phyloP scores from a whole-genome alignment of 1,140 invertebrate species.

The Aphelenchoides fujianensis region DNA sequence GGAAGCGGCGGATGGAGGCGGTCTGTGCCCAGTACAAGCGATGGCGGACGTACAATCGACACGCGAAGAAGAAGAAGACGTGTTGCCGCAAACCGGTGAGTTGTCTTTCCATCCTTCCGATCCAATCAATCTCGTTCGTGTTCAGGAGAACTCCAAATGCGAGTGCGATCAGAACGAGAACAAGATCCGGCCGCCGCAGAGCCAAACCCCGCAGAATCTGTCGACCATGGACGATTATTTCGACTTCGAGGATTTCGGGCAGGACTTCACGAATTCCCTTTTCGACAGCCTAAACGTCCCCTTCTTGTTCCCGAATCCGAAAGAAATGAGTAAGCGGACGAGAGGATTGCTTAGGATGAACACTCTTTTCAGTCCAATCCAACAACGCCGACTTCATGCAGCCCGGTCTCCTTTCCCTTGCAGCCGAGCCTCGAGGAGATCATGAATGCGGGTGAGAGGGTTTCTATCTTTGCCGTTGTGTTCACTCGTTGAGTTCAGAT shows the following conservation, averaged over 20 bases:
- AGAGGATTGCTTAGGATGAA: constrained; percentile 13
- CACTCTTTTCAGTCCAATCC: constrained; percentile 67
- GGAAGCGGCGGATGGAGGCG: constrained; percentile 91
- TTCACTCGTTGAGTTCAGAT: constrained; percentile 21
- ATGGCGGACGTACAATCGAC: constrained; percentile 73
- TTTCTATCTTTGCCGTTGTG: constrained; percentile 17
- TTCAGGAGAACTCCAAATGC: constrained; percentile 45
- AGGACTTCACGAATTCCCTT: constrained; percentile 62
- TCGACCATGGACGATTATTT: constrained; percentile 32
- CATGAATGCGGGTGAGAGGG: constrained; percentile 64
- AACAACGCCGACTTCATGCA: constrained; percentile 91
- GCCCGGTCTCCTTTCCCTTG: constrained; percentile 86
- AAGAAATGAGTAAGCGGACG: constrained; percentile 79
- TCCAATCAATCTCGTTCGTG: too few species aligned
- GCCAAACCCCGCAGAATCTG: constrained; percentile 57
- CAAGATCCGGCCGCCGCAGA: constrained; percentile 35
- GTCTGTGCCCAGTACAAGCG: constrained; percentile 98
- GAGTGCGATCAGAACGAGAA: constrained; percentile 39
- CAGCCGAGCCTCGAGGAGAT: constrained; percentile 96
- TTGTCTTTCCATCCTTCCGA: too few species aligned
- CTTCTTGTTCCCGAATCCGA: constrained; percentile 89
- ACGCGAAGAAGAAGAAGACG: constrained; percentile 29
- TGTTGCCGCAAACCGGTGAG: constrained; percentile 51
- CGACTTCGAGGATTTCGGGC: constrained; percentile 54
- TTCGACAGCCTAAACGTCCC: constrained; percentile 74